Evolutionary conservation across 2,888 invertebrate genomes (phyloP).

Genomic region (Drosophila tripunctata): DNA sequence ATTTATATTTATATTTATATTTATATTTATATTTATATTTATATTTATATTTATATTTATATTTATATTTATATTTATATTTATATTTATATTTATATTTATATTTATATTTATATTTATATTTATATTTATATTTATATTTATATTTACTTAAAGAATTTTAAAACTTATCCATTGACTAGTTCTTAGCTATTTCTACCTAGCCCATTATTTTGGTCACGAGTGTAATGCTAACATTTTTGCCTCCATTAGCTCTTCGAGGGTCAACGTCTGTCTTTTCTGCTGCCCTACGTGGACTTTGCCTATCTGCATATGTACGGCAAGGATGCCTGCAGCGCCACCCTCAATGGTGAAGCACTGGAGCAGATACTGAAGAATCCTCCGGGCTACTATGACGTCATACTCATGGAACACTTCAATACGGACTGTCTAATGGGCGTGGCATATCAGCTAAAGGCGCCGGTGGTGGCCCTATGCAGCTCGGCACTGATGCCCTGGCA

Average conservation of each 20-base stretch:
- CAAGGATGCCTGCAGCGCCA: conserved; percentile 76
- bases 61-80: too few species aligned
- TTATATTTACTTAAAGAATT: too few species aligned
- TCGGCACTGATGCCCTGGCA: conserved; percentile 87
- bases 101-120: too few species aligned
- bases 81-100: too few species aligned
- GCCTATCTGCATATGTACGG: conserved; percentile 79
- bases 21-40: too few species aligned
- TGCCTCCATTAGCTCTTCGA: conserved; percentile 78
- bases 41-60: too few species aligned
- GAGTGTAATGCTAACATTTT: not conserved
- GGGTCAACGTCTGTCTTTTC: conserved; percentile 60
- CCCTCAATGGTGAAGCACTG: conserved; percentile 80
- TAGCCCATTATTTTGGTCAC: not conserved
- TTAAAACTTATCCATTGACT: too few species aligned
- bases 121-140: too few species aligned
- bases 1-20: too few species aligned
- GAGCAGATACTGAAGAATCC: conserved; percentile 82
- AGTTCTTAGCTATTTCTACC: too few species aligned
- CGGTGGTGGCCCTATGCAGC: conserved; percentile 85
- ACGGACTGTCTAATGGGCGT: conserved; percentile 89
- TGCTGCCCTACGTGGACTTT: conserved; percentile 70
- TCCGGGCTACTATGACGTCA: conserved; percentile 87
- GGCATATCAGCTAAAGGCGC: conserved; percentile 87
- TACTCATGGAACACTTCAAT: conserved; percentile 89